Evolutionary conservation across 2,113 vertebrate species (phyloP).

Genomic region (Anarhynchus alexandrinus): DNA sequence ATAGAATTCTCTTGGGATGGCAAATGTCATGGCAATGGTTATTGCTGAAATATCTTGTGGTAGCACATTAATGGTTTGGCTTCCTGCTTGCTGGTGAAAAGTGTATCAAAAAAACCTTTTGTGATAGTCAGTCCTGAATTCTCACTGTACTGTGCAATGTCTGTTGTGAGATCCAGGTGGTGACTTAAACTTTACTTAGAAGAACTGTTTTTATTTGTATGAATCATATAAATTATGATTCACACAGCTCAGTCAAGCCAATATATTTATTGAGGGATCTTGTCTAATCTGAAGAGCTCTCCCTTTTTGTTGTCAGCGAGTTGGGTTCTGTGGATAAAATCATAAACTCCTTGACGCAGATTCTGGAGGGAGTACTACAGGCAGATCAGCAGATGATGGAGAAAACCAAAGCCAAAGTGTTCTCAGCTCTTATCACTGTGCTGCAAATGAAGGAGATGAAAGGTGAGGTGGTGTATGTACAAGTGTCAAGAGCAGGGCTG

Average conservation of each 20-base stretch:
- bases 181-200: not conserved
- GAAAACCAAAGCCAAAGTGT: slow-evolving; percentile 93
- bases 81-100: not conserved
- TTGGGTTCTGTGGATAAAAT: slow-evolving; percentile 86
- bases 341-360: slow-evolving; percentile 85
- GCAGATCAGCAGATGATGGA: slow-evolving; percentile 92
- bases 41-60: not conserved
- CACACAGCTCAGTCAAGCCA: not conserved
- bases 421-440: slow-evolving; percentile 90
- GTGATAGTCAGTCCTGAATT: not conserved
- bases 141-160: not conserved
- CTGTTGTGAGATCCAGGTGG: not conserved
- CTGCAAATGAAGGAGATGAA: slow-evolving; percentile 91
- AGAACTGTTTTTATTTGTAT: not conserved
- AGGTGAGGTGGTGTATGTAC: slow-evolving; percentile 71
- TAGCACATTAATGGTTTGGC: not conserved
- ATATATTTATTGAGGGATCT: not conserved
- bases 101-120: not conserved
- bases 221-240: not conserved
- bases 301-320: slow-evolving; percentile 75
- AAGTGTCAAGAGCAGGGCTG: not conserved
- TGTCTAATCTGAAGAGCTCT: slow-evolving; percentile 44
- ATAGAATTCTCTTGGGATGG: not conserved
- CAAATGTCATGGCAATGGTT: not conserved
- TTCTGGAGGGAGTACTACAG: slow-evolving; percentile 91